Base-by-base conservation (phyloP, 2,888 invertebrate genomes). In the Scaptomyza tumidula region DNA sequence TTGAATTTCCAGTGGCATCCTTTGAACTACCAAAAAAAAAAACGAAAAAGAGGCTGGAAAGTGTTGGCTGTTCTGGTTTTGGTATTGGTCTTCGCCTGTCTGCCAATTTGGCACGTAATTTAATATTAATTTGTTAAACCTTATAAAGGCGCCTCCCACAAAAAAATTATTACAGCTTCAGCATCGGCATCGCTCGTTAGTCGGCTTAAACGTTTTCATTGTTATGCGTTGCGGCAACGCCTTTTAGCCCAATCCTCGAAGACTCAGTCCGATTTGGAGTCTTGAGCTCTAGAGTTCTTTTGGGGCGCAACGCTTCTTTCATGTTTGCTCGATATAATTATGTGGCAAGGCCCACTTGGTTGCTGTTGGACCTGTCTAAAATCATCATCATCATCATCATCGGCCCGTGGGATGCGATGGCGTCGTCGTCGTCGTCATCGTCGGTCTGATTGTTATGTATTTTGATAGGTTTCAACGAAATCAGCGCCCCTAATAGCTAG, bases 111-210 rank as follows among this genome's bases (percentile, higher is more conserved):
- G 82, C 88, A 85, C 80, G 90, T 90, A 90, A 89, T 89, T 89
- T 89, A 90, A 90, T 89, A 90, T 89, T 90, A 90, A 90, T 90
- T 90, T 90, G 90, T 90, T 89, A 87, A 88, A 80, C 80, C 81
- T 72, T 75, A 72, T 71, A 79, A 78, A 75, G 84, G 87, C 84
- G 82, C 86, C 89, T 76, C 79, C 78, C 79, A 75, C 88, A 65
- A 66, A 73, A 82, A 69, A 64, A 52, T 39, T 41, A 82, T 81
- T 88, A 86, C 84, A 86, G 82, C 85, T 41, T 41, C n/a, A 6
- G 39, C 39, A n/a, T 68, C 78, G 24, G 68, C 61, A 33, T 50
- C 66, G 87, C 89, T 83, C 89, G 82, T 83, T 83, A 83, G 87
- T 68, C 78, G 81, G 81, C 87, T 80, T 83, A 86, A 83, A 83